Conservation (phyloP, 1,140 invertebrate species). For the Lerema accius region DNA sequence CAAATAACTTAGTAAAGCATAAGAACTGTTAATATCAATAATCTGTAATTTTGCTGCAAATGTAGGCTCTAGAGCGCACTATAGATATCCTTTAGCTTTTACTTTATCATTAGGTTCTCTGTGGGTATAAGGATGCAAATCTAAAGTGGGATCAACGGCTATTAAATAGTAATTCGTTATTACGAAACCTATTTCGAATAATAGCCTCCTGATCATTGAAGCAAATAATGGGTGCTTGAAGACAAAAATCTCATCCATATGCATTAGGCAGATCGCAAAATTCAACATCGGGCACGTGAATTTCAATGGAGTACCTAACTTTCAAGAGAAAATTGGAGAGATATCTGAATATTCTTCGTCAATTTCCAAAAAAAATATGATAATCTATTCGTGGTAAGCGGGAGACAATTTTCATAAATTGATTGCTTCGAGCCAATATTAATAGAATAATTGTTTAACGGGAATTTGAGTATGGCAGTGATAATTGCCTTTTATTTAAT, state of each 20-base stretch:
- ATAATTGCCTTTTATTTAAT: conserved; percentile 14
- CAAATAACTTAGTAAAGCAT: too few species aligned
- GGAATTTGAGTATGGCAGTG: conserved; percentile 9
- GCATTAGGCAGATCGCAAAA: conserved; percentile 62
- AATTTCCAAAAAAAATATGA: conserved; percentile 73
- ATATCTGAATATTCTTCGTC: conserved; percentile 73
- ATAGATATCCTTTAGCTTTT: too few species aligned
- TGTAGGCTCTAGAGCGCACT: too few species aligned
- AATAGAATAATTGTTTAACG: conserved; percentile 54
- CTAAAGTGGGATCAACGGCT: not conserved
- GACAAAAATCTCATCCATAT: conserved; percentile 66
- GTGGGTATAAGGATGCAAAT: too few species aligned
- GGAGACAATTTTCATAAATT: conserved; percentile 68
- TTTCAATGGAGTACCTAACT: conserved; percentile 69
- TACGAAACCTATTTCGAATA: conserved; percentile 33
- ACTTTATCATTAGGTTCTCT: too few species aligned
- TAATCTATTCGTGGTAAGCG: conserved; percentile 65
- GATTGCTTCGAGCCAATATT: conserved; percentile 67
- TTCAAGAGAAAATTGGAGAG: conserved; percentile 68
- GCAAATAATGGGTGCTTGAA: conserved; percentile 44
- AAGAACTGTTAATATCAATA: too few species aligned
- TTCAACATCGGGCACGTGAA: conserved; percentile 74
- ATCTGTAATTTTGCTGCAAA: too few species aligned
- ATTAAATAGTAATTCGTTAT: conserved; percentile 14
- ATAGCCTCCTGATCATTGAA: conserved; percentile 44